Conservation (phyloP, 2,113 vertebrate species). For the Aspidoscelis tigris region DNA sequence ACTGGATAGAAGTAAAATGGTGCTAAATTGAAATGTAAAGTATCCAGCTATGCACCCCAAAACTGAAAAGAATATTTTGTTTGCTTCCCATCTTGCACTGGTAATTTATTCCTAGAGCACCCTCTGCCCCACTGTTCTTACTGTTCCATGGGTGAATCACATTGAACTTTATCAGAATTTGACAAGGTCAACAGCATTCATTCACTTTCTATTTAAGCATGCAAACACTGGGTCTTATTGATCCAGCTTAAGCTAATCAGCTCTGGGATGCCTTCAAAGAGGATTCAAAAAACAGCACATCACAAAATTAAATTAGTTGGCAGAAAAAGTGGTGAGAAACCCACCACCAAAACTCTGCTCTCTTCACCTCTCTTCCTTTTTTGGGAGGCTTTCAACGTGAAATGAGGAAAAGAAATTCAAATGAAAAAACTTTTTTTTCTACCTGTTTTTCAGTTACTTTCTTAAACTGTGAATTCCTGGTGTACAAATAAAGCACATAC, state of each 20-base stretch:
- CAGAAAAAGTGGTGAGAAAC: slow-evolving; percentile 49
- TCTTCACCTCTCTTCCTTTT: slow-evolving; percentile 2
- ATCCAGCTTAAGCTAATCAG: slow-evolving; percentile 31
- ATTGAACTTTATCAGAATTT: neutral
- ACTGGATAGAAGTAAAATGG: neutral
- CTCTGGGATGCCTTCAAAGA: slow-evolving; percentile 39
- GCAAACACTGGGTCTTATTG: slow-evolving; percentile 10
- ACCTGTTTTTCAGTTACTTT: slow-evolving; percentile 48
- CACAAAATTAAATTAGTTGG: slow-evolving; percentile 43
- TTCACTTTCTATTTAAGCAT: neutral
- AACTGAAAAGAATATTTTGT: too few species aligned
- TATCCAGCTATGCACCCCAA: neutral
- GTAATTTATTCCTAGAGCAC: neutral
- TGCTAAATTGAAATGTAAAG: neutral
- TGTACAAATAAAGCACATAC: slow-evolving; percentile 62
- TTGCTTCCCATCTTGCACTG: too few species aligned
- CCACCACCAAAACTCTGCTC: slow-evolving; percentile 19
- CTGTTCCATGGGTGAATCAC: neutral
- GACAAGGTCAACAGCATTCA: neutral
- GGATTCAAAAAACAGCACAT: slow-evolving; percentile 27
- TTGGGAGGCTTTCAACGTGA: slow-evolving; percentile 60
- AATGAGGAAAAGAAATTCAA: slow-evolving; percentile 44
- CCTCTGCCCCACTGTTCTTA: neutral
- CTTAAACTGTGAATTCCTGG: slow-evolving; percentile 57
- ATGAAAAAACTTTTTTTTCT: slow-evolving; percentile 36